Conservation (phyloP, 2,113 vertebrate genomes). For the Solenodon paradoxus region DNA sequence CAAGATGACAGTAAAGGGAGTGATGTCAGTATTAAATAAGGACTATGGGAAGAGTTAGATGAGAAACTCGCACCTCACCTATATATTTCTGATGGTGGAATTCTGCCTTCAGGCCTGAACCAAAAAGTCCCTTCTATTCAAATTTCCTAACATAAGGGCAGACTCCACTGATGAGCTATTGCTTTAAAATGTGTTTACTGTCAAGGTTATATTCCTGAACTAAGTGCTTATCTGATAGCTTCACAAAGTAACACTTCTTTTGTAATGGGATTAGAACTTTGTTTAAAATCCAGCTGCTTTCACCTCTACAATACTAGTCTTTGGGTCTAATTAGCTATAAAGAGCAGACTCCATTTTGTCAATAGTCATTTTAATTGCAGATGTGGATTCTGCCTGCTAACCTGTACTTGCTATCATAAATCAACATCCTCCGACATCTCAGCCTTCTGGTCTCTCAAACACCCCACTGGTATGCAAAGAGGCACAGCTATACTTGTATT, state of each 20-base stretch:
- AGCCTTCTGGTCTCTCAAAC: background rate
- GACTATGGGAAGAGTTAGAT: background rate
- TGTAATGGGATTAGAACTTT: background rate
- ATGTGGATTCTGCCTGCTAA: background rate
- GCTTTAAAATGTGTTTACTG: background rate
- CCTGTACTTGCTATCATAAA: background rate
- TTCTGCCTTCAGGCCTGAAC: background rate
- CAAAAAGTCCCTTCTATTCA: background rate
- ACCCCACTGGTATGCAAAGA: conserved; percentile 23
- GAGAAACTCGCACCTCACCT: background rate
- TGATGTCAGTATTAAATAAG: background rate
- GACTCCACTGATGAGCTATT: background rate
- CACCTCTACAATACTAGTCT: background rate
- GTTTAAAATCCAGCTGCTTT: background rate
- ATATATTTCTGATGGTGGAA: background rate
- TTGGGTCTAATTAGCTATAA: background rate
- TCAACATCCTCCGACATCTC: background rate
- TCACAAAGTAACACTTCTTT: background rate
- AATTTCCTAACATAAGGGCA: background rate
- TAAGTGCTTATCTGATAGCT: background rate
- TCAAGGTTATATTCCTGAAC: background rate
- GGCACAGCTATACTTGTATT: background rate
- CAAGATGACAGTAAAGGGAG: background rate
- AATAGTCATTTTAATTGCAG: conserved; percentile 53
- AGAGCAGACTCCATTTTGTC: background rate